Evolutionary conservation across 2,113 vertebrate genomes (phyloP).

Genomic region (Bagarius yarrelli): DNA sequence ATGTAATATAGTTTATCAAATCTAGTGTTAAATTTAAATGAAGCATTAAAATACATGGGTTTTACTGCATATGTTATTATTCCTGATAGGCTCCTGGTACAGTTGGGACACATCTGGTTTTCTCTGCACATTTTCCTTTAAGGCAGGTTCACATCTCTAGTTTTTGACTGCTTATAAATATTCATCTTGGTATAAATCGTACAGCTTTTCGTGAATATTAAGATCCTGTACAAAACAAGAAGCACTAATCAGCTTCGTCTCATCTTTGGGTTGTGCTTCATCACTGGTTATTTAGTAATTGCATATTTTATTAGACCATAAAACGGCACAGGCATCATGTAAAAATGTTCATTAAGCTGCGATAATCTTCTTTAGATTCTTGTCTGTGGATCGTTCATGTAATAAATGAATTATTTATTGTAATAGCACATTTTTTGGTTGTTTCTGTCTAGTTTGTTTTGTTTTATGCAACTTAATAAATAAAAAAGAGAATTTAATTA

Average conservation of each 20-base stretch:
- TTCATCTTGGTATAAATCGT: conserved; percentile 12
- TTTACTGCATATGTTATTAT: neutral
- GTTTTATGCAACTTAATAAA: conserved; percentile 8
- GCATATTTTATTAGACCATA: conserved; percentile 21
- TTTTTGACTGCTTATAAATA: conserved; percentile 20
- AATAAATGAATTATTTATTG: conserved; percentile 30
- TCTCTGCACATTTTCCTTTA: neutral
- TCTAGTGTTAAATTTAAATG: neutral
- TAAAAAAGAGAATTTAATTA: no score
- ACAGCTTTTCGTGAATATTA: conserved; percentile 1
- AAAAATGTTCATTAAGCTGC: conserved; percentile 34
- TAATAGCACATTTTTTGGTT: neutral
- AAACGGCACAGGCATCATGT: conserved; percentile 15
- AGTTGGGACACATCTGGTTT: neutral
- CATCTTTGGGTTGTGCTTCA: conserved; percentile 6
- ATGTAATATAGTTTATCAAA: neutral
- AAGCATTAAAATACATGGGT: neutral
- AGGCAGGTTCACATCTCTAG: neutral
- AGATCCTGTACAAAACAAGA: conserved; percentile 18
- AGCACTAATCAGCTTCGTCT: neutral
- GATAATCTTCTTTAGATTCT: conserved; percentile 36
- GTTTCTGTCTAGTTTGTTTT: conserved; percentile 33
- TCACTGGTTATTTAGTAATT: conserved; percentile 11
- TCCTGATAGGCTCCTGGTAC: neutral
- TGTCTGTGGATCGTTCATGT: conserved; percentile 22